These are phyloP conservation scores for Myotis pilosus DNA, from an alignment of 2,797 vertebrate species.

Conservation along the genomic window DNA sequence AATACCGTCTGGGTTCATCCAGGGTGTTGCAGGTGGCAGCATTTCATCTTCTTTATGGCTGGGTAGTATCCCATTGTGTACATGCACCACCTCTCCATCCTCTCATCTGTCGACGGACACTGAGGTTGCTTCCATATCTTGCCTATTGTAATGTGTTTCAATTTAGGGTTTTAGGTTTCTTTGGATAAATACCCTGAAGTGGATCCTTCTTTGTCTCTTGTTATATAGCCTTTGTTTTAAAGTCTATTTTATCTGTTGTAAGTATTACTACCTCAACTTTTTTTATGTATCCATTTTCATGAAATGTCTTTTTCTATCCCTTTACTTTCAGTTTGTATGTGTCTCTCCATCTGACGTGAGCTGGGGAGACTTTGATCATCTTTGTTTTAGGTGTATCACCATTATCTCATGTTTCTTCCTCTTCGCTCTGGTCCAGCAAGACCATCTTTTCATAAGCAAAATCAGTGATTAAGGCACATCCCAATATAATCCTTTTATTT, in stretches of 20 bases:
- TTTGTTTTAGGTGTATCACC: not conserved
- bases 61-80: not conserved
- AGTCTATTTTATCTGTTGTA: not conserved
- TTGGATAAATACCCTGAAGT: not conserved
- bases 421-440: not conserved
- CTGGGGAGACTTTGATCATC: not conserved
- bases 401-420: not conserved
- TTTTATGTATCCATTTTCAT: not conserved
- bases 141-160: not conserved
- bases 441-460: not conserved
- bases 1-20: not conserved
- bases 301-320: not conserved
- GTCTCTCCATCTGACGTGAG: not conserved
- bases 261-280: not conserved
- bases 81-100: not conserved
- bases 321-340: not conserved
- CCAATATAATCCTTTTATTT: not conserved
- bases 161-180: not conserved
- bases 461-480: not conserved
- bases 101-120: not conserved
- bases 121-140: not conserved
- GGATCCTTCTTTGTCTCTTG: not conserved
- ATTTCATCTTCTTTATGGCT: not conserved
- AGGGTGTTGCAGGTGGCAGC: not conserved
- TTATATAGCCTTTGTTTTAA: not conserved